Percentiles rank a stretch among this genome's conserved stretches.
phyloP scores from a whole-genome alignment of 2,888 invertebrate genomes.

The Lottia gigantea region DNA sequence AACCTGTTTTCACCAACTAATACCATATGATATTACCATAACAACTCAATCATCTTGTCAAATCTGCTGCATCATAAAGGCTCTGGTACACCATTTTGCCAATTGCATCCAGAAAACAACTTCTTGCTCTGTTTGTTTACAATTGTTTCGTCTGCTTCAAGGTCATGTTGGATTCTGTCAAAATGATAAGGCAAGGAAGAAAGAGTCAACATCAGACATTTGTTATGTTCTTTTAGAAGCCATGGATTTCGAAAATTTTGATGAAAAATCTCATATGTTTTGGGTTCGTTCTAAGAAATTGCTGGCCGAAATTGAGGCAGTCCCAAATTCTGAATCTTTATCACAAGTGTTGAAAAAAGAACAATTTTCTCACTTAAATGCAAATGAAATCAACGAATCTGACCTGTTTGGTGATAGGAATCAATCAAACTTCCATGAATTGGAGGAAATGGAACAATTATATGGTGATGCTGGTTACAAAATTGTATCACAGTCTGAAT shows the following conservation, averaged over 20 bases:
- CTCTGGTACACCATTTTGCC: constrained; percentile 36
- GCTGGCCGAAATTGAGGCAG: background rate
- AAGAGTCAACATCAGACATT: constrained; percentile 14
- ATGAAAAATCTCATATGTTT: background rate
- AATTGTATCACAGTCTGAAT: background rate
- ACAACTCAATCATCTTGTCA: constrained; percentile 12
- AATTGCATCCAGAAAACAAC: constrained; percentile 23
- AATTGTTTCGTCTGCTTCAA: constrained; percentile 33
- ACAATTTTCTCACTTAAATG: too few relatives aligned
- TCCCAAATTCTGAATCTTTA: constrained; percentile 13
- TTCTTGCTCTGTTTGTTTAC: constrained; percentile 32
- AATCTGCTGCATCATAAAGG: constrained; percentile 24
- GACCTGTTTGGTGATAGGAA: background rate
- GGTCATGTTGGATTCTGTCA: constrained; percentile 32
- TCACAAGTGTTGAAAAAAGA: constrained; percentile 6
- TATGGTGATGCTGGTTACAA: background rate
- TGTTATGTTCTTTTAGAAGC: constrained; percentile 20
- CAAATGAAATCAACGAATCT: background rate
- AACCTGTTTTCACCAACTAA: background rate
- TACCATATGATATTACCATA: background rate
- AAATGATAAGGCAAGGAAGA: background rate
- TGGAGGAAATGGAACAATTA: background rate
- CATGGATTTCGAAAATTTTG: background rate
- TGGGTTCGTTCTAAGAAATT: background rate
- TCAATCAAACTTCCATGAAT: background rate